phyloP scores from a whole-genome alignment of 2,888 invertebrate species.

The Eustalomyia histrio region DNA sequence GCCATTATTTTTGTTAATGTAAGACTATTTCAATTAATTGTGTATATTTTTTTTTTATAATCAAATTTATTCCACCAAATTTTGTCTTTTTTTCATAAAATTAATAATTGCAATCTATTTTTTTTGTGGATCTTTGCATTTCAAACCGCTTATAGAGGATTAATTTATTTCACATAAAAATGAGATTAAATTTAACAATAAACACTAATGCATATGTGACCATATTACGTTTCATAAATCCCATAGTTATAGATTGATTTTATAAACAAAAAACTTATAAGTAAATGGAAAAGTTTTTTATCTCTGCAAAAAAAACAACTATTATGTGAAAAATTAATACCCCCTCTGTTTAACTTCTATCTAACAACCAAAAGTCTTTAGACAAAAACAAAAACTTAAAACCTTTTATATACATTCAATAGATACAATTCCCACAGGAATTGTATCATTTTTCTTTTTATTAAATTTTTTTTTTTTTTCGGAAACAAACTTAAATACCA shows the following conservation, averaged over 20 bases:
- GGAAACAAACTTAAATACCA: conserved; percentile 30
- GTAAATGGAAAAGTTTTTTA: conserved; percentile 5
- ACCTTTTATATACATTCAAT: conserved; percentile 8
- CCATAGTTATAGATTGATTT: conserved; percentile 61
- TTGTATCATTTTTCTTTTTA: conserved; percentile 41
- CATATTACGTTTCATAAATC: conserved; percentile 53
- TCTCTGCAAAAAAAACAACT: not conserved
- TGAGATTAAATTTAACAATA: conserved; percentile 32
- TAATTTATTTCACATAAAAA: conserved; percentile 14
- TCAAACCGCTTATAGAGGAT: not conserved
- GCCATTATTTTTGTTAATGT: no score
- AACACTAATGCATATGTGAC: not conserved
- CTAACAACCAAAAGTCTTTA: not conserved
- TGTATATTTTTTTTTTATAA: no score
- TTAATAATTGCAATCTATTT: no score
- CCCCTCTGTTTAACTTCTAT: not conserved
- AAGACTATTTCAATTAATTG: no score
- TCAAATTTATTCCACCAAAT: no score
- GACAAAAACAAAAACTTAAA: not conserved
- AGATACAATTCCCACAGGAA: conserved; percentile 58
- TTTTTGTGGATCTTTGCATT: not conserved
- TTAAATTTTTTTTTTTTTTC: conserved; percentile 18
- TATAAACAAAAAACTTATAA: conserved; percentile 8
- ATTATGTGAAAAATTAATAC: not conserved
- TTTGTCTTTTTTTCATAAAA: no score